Evolutionary conservation across 2,113 vertebrate genomes (phyloP).

Genomic region (Odontesthes bonariensis): DNA sequence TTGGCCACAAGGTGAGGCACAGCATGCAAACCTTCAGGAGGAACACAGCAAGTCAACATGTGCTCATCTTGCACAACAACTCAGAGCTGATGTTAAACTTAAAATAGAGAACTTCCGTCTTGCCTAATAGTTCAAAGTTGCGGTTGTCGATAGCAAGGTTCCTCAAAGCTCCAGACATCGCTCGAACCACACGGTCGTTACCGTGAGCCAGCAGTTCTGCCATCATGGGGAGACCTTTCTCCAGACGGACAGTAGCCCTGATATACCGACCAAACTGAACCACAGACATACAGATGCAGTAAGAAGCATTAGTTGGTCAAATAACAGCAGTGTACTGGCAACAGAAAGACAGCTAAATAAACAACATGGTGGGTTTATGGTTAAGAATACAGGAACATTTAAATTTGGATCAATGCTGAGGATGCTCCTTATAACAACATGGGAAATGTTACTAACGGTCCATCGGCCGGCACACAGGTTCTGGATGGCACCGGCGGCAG

Average conservation of each 20-base stretch:
- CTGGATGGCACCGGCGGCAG: constrained; percentile 94
- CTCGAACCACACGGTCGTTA: constrained; percentile 94
- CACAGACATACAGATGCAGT: neutral
- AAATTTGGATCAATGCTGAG: neutral
- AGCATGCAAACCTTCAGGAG: constrained; percentile 79
- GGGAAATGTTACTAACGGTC: constrained; percentile 80
- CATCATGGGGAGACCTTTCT: constrained; percentile 94
- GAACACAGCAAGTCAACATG: neutral
- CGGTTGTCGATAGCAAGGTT: constrained; percentile 94
- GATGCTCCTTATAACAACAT: too few species aligned
- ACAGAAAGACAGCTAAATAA: neutral
- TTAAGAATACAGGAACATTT: neutral
- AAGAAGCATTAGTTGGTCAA: neutral
- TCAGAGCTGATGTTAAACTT: neutral
- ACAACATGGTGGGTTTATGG: neutral
- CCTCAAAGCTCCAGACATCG: constrained; percentile 92
- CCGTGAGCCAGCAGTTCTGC: constrained; percentile 90
- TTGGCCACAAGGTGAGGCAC: constrained; percentile 92
- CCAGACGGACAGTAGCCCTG: constrained; percentile 90
- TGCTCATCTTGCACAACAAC: neutral
- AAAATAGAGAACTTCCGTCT: constrained; percentile 33
- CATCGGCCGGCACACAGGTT: constrained; percentile 95
- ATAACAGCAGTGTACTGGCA: neutral
- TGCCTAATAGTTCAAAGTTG: constrained; percentile 95
- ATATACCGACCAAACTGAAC: constrained; percentile 92